These are phyloP conservation scores for Sprattus sprattus DNA, from an alignment of 2,113 vertebrate genomes.

Conservation along the genomic window DNA sequence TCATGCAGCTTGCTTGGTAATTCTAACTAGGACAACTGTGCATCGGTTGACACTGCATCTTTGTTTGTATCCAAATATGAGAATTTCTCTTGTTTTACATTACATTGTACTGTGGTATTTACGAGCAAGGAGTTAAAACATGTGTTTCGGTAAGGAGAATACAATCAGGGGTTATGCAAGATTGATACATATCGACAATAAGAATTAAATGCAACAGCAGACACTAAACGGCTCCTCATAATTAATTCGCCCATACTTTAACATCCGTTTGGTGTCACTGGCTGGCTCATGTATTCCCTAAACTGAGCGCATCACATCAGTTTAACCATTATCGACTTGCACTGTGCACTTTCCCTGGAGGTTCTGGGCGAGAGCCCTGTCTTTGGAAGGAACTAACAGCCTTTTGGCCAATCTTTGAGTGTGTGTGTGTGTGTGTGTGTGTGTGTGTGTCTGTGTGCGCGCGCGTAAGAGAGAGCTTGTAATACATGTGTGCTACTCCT, in stretches of 20 bases:
- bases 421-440: not conserved
- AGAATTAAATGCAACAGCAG: not conserved
- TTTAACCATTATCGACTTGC: not conserved
- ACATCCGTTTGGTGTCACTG: not conserved
- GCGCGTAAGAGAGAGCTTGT: not conserved
- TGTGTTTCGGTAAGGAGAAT: not conserved
- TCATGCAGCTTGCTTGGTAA: not conserved
- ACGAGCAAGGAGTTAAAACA: not conserved
- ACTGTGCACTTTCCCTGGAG: not conserved
- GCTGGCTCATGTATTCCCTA: not conserved
- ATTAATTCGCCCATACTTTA: not conserved
- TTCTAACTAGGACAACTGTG: not conserved
- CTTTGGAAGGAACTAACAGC: no score
- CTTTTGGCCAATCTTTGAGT: not conserved
- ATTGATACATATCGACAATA: not conserved
- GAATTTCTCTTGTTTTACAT: not conserved
- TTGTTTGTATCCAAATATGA: not conserved
- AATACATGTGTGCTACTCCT: not conserved
- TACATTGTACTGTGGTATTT: not conserved
- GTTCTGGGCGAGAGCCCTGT: not conserved
- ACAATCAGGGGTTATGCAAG: not conserved
- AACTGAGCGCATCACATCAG: not conserved
- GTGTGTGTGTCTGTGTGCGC: conserved; percentile 8
- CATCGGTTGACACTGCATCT: not conserved
- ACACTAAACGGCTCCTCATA: not conserved